A percentile compares a stretch with the other conserved stretches of the same genome.
Evolutionary conservation across 2,888 invertebrate species (phyloP).

Genomic region (Prenolepis imparis): DNA sequence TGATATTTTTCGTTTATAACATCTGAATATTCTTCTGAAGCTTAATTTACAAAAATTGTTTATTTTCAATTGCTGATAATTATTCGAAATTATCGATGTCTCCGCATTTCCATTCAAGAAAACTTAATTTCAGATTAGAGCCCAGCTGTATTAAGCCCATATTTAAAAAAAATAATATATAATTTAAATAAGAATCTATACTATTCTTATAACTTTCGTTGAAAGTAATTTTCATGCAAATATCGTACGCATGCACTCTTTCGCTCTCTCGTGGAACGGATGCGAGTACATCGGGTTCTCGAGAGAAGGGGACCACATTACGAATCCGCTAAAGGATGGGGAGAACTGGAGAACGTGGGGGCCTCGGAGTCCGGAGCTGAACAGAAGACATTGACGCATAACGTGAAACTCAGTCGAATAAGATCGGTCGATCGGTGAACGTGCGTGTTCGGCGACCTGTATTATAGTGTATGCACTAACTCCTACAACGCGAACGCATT

Average conservation of each 20-base stretch:
- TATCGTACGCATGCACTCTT: not conserved
- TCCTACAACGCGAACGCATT: too few relatives aligned
- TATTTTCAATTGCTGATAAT: not conserved
- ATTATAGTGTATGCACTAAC: not conserved
- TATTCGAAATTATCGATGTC: not conserved
- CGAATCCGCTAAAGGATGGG: conserved; percentile 39
- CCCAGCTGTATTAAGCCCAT: not conserved
- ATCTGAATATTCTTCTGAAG: not conserved
- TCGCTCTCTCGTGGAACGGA: not conserved
- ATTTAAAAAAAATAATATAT: not conserved
- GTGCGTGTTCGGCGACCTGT: not conserved
- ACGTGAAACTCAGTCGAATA: conserved; percentile 57
- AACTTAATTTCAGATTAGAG: not conserved
- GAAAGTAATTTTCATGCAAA: not conserved
- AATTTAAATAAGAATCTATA: too few relatives aligned
- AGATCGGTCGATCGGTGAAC: conserved; percentile 13
- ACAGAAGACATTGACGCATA: conserved; percentile 13
- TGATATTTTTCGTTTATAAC: not conserved
- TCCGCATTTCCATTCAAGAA: not conserved
- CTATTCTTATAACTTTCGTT: not conserved
- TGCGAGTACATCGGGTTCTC: conserved; percentile 18
- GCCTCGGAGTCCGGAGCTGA: conserved; percentile 26
- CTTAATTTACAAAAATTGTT: not conserved
- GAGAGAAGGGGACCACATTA: conserved; percentile 48
- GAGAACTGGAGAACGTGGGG: not conserved